Evolutionary conservation across 2,888 invertebrate species (phyloP).

Genomic region (Lasiommata megera): DNA sequence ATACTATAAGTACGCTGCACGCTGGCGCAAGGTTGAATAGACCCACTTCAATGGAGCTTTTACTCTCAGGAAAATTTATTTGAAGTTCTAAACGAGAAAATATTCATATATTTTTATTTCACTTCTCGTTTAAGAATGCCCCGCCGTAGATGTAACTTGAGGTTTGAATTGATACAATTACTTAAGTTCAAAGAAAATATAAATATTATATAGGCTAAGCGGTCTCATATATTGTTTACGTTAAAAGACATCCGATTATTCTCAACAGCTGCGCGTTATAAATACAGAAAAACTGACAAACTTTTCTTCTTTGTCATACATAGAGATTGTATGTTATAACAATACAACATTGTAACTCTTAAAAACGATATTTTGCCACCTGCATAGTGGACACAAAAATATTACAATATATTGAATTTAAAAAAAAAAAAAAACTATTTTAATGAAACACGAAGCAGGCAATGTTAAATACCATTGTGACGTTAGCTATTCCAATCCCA

Average conservation of each 20-base stretch:
- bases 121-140: background rate
- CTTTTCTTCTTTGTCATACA: no score
- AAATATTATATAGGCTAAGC: background rate
- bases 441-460: background rate
- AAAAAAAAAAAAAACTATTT: background rate
- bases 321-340: no score
- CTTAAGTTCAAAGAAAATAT: background rate
- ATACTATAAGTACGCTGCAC: no score
- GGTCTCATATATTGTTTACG: no score
- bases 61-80: background rate
- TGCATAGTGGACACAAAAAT: no score
- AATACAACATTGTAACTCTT: no score
- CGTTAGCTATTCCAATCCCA: background rate
- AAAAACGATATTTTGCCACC: no score
- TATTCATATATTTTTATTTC: conserved; percentile 1
- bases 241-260: no score
- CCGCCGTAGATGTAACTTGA: background rate
- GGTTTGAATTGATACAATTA: background rate
- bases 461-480: no score
- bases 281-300: no score
- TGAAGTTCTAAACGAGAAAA: conserved; percentile 2
- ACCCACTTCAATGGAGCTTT: background rate
- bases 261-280: no score
- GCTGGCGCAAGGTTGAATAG: background rate
- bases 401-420: no score